These are phyloP conservation scores for Ptyas mucosa DNA, from an alignment of 2,113 vertebrate genomes.

Conservation along the genomic window DNA sequence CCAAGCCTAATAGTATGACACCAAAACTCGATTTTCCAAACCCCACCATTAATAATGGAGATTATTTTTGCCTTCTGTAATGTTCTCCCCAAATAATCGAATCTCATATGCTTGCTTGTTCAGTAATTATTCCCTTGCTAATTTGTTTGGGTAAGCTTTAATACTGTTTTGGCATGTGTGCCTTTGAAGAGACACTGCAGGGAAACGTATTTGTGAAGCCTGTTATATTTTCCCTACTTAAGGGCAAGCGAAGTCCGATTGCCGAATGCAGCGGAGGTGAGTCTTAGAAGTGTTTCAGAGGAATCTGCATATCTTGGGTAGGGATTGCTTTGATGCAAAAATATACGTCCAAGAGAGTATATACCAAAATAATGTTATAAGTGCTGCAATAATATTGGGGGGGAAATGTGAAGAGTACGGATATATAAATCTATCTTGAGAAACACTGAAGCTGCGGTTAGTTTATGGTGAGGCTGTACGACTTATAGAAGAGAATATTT, in stretches of 20 bases:
- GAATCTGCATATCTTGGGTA: background rate
- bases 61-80: background rate
- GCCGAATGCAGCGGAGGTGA: fast-evolving
- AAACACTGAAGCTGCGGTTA: too few species aligned
- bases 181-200: background rate
- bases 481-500: too few species aligned
- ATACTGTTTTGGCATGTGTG: background rate
- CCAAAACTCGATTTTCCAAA: background rate
- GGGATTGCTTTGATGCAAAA: background rate
- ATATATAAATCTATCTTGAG: too few species aligned
- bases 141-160: background rate
- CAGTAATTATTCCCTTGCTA: background rate
- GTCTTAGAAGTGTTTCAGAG: background rate
- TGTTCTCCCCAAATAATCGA: background rate
- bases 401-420: background rate
- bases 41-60: background rate
- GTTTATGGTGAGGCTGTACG: too few species aligned
- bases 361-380: background rate
- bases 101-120: background rate
- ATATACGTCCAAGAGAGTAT: background rate
- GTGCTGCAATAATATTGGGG: background rate
- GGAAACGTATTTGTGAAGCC: background rate
- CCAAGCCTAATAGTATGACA: background rate
- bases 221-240: background rate
- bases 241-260: background rate